Percentiles rank a stretch among this genome's conserved stretches.
These are phyloP conservation scores for Drosophila prosaltans DNA, from an alignment of 1,140 invertebrate species.

Conservation along the genomic window DNA sequence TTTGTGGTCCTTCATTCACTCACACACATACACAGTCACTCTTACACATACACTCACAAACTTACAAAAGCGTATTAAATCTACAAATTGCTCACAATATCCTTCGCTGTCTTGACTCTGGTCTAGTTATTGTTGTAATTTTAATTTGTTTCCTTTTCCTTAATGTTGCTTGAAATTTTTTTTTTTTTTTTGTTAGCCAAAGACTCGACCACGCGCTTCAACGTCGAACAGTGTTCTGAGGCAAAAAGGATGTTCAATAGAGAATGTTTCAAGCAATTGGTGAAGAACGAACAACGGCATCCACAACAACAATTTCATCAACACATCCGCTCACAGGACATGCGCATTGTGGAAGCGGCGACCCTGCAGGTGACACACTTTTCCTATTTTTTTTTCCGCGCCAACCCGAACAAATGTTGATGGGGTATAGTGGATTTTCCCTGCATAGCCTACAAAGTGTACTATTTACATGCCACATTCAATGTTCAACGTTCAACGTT, in stretches of 20 bases:
- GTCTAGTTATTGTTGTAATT: constrained; percentile 45
- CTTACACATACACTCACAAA: neutral
- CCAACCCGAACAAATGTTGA: constrained; percentile 47
- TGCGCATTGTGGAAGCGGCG: constrained; percentile 47
- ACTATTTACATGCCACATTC: constrained; percentile 72
- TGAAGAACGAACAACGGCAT: constrained; percentile 1
- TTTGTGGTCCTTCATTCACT: constrained; percentile 32
- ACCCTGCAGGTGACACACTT: constrained; percentile 74
- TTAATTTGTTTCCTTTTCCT: constrained; percentile 31
- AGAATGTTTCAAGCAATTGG: constrained; percentile 36
- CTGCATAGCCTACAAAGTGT: constrained; percentile 20
- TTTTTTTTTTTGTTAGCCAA: neutral
- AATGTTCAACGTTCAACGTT: constrained; percentile 39
- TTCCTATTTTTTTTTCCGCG: constrained; percentile 47
- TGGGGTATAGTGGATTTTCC: constrained; percentile 56
- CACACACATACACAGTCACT: constrained; percentile 9
- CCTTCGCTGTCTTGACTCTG: constrained; percentile 55
- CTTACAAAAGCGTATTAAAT: constrained; percentile 43
- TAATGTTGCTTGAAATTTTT: constrained; percentile 10
- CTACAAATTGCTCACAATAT: constrained; percentile 79
- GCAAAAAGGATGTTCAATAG: neutral
- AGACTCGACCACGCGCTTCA: constrained; percentile 72
- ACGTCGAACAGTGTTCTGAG: constrained; percentile 75
- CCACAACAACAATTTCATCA: constrained; percentile 7
- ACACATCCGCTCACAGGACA: constrained; percentile 53